phyloP scores from a whole-genome alignment of 2,888 invertebrate genomes.

The Lasioglossum leucozonium region DNA sequence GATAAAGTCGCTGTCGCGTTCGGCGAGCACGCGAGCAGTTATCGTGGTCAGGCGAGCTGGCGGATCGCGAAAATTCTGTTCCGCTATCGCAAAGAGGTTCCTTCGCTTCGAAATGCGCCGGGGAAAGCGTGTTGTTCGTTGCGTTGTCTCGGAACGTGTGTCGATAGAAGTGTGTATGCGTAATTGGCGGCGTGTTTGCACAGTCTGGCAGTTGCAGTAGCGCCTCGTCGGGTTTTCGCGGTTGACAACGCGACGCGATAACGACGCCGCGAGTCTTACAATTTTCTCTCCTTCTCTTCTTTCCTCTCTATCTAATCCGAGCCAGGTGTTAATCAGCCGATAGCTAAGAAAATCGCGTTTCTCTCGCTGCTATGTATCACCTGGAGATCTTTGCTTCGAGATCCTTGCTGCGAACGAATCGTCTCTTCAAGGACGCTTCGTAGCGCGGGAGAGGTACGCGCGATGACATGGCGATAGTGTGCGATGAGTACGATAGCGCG shows the following conservation, averaged over 20 bases:
- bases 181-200: conserved; percentile 81
- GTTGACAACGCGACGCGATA: conserved; percentile 69
- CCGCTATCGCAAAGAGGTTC: conserved; percentile 49
- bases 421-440: conserved; percentile 19
- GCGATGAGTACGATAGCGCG: not conserved
- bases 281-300: conserved; percentile 28
- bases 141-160: conserved; percentile 55
- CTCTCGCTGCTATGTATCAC: conserved; percentile 12
- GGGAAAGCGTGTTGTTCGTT: conserved; percentile 28
- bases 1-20: not conserved
- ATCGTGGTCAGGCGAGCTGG: conserved; percentile 27
- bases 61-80: conserved; percentile 47
- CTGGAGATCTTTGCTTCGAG: not conserved
- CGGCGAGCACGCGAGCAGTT: conserved; percentile 37
- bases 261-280: conserved; percentile 52
- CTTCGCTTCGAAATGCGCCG: conserved; percentile 39
- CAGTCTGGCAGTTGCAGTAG: conserved; percentile 73
- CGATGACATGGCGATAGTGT: not conserved
- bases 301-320: not conserved
- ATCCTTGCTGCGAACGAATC: conserved; percentile 5
- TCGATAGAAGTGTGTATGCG: conserved; percentile 80
- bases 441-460: conserved; percentile 6
- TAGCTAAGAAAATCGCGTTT: conserved; percentile 58
- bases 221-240: conserved; percentile 63
- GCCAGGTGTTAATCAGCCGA: conserved; percentile 77